Percentiles rank a stretch among this genome's conserved stretches.
These are phyloP conservation scores for Notothenia rossii DNA, from an alignment of 2,113 vertebrate species.

Conservation along the genomic window DNA sequence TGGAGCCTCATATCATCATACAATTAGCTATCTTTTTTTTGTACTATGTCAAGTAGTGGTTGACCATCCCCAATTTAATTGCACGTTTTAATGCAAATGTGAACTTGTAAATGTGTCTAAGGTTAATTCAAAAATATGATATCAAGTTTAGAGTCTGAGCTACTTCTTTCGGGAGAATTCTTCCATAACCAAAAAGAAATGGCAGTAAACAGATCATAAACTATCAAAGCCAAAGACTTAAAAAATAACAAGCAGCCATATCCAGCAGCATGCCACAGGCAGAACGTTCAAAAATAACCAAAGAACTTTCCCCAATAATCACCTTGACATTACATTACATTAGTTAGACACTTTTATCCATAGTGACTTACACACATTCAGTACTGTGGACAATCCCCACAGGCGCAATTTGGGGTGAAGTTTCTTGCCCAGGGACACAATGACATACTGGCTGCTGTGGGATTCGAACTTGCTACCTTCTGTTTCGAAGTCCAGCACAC, in stretches of 20 bases:
- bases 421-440: no score
- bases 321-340: no score
- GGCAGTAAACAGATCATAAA: not conserved
- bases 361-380: no score
- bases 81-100: no score
- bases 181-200: no score
- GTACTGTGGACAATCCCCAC: no score
- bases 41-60: not conserved
- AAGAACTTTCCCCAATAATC: not conserved
- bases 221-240: not conserved
- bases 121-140: not conserved
- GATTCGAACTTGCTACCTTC: no score
- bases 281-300: not conserved
- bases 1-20: not conserved
- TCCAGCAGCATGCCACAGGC: not conserved
- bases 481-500: no score
- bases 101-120: no score
- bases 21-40: not conserved
- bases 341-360: no score
- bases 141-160: not conserved
- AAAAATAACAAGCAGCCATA: not conserved
- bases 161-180: not conserved
- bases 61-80: not conserved
- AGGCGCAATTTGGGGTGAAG: no score
- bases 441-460: no score